Percentiles rank a stretch among this genome's conserved stretches.
phyloP scores from a whole-genome alignment of 2,113 vertebrate species.

The Struthidea cinerea region DNA sequence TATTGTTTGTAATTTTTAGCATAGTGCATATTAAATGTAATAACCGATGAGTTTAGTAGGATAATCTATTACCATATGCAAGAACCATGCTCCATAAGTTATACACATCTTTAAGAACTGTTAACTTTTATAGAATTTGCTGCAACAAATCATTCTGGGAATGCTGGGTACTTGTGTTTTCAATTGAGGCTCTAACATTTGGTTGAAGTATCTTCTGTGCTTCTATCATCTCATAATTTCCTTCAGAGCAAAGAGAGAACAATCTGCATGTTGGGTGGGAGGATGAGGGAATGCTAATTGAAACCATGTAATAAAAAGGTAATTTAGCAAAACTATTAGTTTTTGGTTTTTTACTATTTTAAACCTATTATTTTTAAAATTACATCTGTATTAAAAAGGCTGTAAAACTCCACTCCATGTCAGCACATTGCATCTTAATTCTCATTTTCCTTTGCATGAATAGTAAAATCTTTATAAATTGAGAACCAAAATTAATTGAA shows the following conservation, averaged over 20 bases:
- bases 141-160: slow-evolving; percentile 7
- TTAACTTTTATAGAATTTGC: slow-evolving; percentile 55
- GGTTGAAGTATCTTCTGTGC: slow-evolving; percentile 25
- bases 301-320: slow-evolving; percentile 67
- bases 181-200: slow-evolving; percentile 7
- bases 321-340: slow-evolving; percentile 69
- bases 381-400: slow-evolving; percentile 67
- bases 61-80: slow-evolving; percentile 23
- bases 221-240: slow-evolving; percentile 56
- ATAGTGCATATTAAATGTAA: slow-evolving; percentile 52
- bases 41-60: slow-evolving; percentile 58
- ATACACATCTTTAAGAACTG: not conserved
- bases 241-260: slow-evolving; percentile 26
- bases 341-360: slow-evolving; percentile 63
- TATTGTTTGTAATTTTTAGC: slow-evolving; percentile 60
- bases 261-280: slow-evolving; percentile 48
- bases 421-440: slow-evolving; percentile 57
- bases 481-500: slow-evolving; percentile 70
- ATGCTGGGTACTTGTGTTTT: not conserved
- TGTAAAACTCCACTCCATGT: slow-evolving; percentile 63
- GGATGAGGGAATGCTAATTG: slow-evolving; percentile 60
- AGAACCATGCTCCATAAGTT: slow-evolving; percentile 37
- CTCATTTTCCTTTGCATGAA: slow-evolving; percentile 67
- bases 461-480: slow-evolving; percentile 70
- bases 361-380: slow-evolving; percentile 73